Base-by-base conservation (phyloP, 2,888 invertebrate genomes). In the Tenthredo notha region DNA sequence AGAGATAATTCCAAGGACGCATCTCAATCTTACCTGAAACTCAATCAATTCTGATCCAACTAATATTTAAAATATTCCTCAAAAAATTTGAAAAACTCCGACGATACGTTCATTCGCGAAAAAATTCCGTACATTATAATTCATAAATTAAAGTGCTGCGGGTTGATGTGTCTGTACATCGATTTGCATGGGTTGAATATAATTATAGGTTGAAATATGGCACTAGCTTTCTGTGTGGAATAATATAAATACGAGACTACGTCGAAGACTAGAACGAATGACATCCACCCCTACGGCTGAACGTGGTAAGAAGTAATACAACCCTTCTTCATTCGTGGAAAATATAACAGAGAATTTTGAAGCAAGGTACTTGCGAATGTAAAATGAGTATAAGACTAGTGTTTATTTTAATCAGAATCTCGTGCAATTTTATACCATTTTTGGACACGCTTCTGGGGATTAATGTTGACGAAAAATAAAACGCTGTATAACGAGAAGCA, bases 1-100 rank as follows among this genome's bases (percentile, higher is more conserved):
- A 58, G 77, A 67, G 84, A 84, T 85, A 37, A 50, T 75, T 50
- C 29, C 29, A 3, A 15, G 25, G 75, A 15, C 65, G 47, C 75
- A 47, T 50, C 29, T 50, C 75, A 29, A 75, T 75, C 74, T 21
- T 37, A 37, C n/a, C 70, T 37, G 47, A 25, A 47, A 9, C 47
- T 33, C 18, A 37, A 37, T 72, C 72, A 21, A 72, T 29, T 75
- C 50, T 25, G 7, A 50, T 75, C 50, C 50, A 21, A 43, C 29
- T 75, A 50, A 18, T n/a, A n/a, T n/a, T 29, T 1, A 75, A 75
- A 75, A 50, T 50, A 75, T 75, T 50, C 18, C n/a, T 18, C 7
- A 40, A 43, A 43, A 40, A 40, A 40, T 40, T 40, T 40, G 40
- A 40, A 40, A 40, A 40, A 40, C 40, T 9, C 40, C 0, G 9